Evolutionary conservation across 1,140 invertebrate species (phyloP).

Genomic region (Stratiolaelaps scimitus): DNA sequence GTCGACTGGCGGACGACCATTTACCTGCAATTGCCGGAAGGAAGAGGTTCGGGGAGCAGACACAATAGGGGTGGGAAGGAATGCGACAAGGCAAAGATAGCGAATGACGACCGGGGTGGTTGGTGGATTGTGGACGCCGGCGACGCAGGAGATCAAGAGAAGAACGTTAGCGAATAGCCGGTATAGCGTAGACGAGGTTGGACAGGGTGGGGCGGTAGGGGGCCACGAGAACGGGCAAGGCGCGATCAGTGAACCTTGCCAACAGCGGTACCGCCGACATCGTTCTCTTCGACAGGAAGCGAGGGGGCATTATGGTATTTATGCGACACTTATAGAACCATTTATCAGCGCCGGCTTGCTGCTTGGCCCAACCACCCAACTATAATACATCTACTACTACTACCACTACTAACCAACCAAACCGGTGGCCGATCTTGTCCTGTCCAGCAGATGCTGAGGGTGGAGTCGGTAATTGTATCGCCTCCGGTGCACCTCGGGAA

Average conservation of each 20-base stretch:
- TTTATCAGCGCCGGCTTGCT: slow-evolving; percentile 22
- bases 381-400: too few relatives aligned
- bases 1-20: background rate
- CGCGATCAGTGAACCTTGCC: too few relatives aligned
- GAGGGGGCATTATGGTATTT: slow-evolving; percentile 15
- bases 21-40: background rate
- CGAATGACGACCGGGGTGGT: background rate
- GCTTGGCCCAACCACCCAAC: background rate
- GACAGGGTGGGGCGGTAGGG: too few relatives aligned
- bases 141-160: background rate
- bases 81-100: background rate
- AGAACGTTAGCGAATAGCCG: background rate
- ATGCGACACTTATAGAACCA: slow-evolving; percentile 25
- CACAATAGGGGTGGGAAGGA: background rate
- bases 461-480: slow-evolving; percentile 29
- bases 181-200: too few relatives aligned
- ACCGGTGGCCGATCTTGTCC: background rate
- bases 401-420: too few relatives aligned
- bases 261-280: too few relatives aligned
- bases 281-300: background rate
- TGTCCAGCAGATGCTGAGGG: background rate
- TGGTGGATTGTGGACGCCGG: background rate
- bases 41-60: background rate
- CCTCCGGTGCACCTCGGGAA: background rate
- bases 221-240: too few relatives aligned